Evolutionary conservation across 2,797 vertebrate species (phyloP), one percentile per base, ranked within the genome.

Genomic region (Harpagifer antarcticus): DNA sequence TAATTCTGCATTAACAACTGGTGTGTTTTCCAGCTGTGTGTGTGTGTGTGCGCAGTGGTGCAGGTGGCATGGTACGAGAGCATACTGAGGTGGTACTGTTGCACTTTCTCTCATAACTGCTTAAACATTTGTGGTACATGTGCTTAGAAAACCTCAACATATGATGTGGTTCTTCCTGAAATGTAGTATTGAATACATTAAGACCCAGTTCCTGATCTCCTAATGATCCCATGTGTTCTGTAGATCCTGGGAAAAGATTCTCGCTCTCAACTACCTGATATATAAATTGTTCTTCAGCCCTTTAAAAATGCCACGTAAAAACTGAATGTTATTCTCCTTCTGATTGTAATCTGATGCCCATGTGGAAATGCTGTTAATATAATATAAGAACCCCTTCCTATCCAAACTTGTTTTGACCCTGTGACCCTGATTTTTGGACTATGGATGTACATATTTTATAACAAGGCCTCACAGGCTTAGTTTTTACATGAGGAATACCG

Each of bases 261-360:
- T 63, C 11, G 0, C 33, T 54, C 31, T 20, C 3, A 4, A 54
- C 11, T 56, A 8, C 68, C 33, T 37, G 57, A 37, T 65, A 45
- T 66, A 10, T 69, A 12, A 68, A 63, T 68, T 72, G 37, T 74
- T 73, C 44, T 64, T 12, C 15, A 74, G 33, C 31, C 56, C 72
- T 60, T 72, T 76, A 73, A 76, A 77, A 70, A 55, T 48, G 6
- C 17, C 66, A 66, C 43, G n/a, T 47, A 84, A 82, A 80, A 85
- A 67, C 3, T 88, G 88, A 82, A 92, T 91, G 91, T 91, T 56
- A 72, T 63, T 68, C 76, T 83, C 74, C 40, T 80, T 47, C 54
- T 86, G 89, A 75, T 92, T 92, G 89, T 91, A 92, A 86, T 73
- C 40, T 20, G 64, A 74, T 68, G 59, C 23, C 33, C 49, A 64